phyloP scores from a whole-genome alignment of 2,888 invertebrate genomes.

The Euzophera pinguis region DNA sequence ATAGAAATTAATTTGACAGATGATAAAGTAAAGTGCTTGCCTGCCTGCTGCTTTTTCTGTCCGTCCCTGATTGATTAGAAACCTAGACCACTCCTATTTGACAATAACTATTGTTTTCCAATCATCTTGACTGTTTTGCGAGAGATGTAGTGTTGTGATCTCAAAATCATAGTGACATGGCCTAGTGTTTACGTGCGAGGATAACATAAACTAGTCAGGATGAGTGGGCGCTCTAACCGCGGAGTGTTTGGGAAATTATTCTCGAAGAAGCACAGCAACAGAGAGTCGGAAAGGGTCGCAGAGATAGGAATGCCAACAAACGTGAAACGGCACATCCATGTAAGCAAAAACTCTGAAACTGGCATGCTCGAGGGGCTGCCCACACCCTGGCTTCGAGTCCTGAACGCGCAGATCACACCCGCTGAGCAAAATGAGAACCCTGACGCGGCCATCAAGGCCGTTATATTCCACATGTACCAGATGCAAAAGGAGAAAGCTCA shows the following conservation, averaged over 20 bases:
- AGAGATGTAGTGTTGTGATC: slow-evolving; percentile 57
- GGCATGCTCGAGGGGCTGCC: slow-evolving; percentile 93
- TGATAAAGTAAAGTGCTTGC: slow-evolving; percentile 42
- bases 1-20: slow-evolving; percentile 45
- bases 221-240: slow-evolving; percentile 72
- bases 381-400: slow-evolving; percentile 87
- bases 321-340: slow-evolving; percentile 92
- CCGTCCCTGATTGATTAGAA: slow-evolving; percentile 49
- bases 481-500: slow-evolving; percentile 90
- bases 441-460: slow-evolving; percentile 92
- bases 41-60: slow-evolving; percentile 33
- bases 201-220: slow-evolving; percentile 45
- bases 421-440: slow-evolving; percentile 95
- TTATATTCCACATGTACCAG: slow-evolving; percentile 93
- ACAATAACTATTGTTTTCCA: slow-evolving; percentile 44
- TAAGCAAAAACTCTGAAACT: slow-evolving; percentile 89
- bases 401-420: slow-evolving; percentile 90
- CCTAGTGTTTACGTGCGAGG: slow-evolving; percentile 40
- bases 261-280: slow-evolving; percentile 63
- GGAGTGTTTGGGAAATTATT: slow-evolving; percentile 75
- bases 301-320: slow-evolving; percentile 92
- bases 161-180: slow-evolving; percentile 50
- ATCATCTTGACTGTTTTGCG: slow-evolving; percentile 37
- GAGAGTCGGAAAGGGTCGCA: slow-evolving; percentile 73
- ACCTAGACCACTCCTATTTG: slow-evolving; percentile 66